A percentile compares a stretch with the other conserved stretches of the same genome.
phyloP scores from a whole-genome alignment of 2,888 invertebrate species.

The Caenorhabditis becei region DNA sequence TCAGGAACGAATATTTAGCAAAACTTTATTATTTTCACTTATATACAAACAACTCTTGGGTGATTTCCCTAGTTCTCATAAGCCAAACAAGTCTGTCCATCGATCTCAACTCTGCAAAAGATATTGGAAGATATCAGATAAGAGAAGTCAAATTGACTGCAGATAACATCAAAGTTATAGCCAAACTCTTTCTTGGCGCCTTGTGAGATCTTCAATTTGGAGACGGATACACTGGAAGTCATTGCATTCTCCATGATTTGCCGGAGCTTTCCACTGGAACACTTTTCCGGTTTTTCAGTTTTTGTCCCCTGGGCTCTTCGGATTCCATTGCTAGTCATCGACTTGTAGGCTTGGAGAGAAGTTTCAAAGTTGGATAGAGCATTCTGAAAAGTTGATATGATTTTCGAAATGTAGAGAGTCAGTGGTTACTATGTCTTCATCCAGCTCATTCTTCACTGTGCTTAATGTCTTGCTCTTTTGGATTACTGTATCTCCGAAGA shows the following conservation, averaged over 20 bases:
- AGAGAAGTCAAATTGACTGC: slow-evolving; percentile 63
- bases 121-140: slow-evolving; percentile 63
- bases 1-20: too few species aligned
- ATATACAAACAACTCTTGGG: neutral
- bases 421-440: slow-evolving; percentile 28
- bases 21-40: too few species aligned
- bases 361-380: slow-evolving; percentile 50
- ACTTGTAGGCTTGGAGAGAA: slow-evolving; percentile 49
- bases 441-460: slow-evolving; percentile 39
- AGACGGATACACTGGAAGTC: slow-evolving; percentile 42
- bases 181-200: slow-evolving; percentile 66
- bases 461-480: slow-evolving; percentile 42
- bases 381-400: slow-evolving; percentile 5
- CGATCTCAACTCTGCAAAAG: slow-evolving; percentile 56
- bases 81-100: slow-evolving; percentile 63
- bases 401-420: neutral
- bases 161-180: slow-evolving; percentile 69
- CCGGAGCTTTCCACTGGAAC: slow-evolving; percentile 38
- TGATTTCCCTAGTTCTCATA: slow-evolving; percentile 58
- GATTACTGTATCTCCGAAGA: slow-evolving; percentile 28
- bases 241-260: slow-evolving; percentile 58
- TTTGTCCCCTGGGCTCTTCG: slow-evolving; percentile 39
- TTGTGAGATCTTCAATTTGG: slow-evolving; percentile 60
- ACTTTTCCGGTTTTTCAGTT: slow-evolving; percentile 47
- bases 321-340: slow-evolving; percentile 38